phyloP scores from a whole-genome alignment of 2,113 vertebrate species.

The Daphoenositta chrysoptera region DNA sequence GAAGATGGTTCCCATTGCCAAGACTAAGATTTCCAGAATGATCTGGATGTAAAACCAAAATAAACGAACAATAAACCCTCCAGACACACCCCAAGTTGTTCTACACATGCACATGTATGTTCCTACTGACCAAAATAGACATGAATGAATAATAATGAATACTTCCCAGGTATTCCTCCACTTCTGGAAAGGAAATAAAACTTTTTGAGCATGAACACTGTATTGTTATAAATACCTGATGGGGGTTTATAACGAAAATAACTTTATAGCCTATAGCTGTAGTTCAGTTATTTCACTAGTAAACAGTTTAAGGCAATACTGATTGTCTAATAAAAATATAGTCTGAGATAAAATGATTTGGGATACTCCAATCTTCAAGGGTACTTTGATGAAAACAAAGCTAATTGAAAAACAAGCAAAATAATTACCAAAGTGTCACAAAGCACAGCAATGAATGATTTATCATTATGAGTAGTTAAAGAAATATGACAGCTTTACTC shows the following conservation, averaged over 20 bases:
- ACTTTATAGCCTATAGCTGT: background rate
- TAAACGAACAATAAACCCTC: background rate
- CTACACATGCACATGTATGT: fast-evolving
- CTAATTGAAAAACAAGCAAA: background rate
- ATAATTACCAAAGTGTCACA: background rate
- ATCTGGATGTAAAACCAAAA: background rate
- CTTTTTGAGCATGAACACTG: background rate
- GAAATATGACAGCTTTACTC: background rate
- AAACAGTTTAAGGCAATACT: background rate
- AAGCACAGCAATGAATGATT: background rate
- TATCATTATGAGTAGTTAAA: background rate
- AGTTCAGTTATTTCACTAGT: background rate
- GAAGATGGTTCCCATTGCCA: background rate
- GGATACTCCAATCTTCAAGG: background rate
- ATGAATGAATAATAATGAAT: background rate
- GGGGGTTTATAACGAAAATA: background rate
- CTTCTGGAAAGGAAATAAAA: background rate
- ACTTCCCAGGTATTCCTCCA: background rate
- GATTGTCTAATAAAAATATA: background rate
- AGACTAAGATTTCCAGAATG: background rate
- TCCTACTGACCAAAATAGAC: background rate
- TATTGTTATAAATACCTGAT: fast-evolving
- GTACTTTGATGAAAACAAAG: background rate
- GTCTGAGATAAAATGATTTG: background rate
- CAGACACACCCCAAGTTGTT: fast-evolving